Base-by-base conservation (phyloP, 2,113 vertebrate genomes). In the Mohoua ochrocephala region DNA sequence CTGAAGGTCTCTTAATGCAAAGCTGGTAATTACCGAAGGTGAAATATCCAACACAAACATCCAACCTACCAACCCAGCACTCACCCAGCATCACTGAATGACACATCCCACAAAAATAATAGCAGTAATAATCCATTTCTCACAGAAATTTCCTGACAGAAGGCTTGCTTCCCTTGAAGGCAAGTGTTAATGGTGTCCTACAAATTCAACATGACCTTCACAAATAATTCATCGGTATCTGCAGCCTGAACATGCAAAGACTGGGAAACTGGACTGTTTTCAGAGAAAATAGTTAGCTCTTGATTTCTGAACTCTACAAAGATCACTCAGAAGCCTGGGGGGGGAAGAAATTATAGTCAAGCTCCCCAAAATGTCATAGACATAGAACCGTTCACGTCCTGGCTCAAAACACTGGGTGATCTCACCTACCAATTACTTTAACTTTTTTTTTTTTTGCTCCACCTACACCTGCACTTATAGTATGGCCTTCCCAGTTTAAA, bases 121-220 rank as follows among this genome's bases (percentile, higher is more conserved):
- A 87, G 52, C 69, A 69, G 81, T 87, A 89, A 91, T 84, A 86
- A 90, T 13, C 61, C 26, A 84, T 92, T 94, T 93, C 85, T 87
- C 77, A 93, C 91, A 73, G 37, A 92, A 65, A 92, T 87, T 81
- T 93, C 27, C 41, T 39, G 67, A 91, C 85, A 87, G 63, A 87
- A 91, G 33, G 19, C 42, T 88, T 90, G n/a, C 79, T 87, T 92
- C n/a, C 85, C 88, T 87, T 71, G 60, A 49, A 95, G 83, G 71
- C n/a, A 93, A 77, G 60, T 45, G 23, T 14, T 77, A 90, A 77
- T 78, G 63, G 10, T 89, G 68, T 90, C 91, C 86, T 75, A 77
- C 68, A 88, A 90, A 87, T 80, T 60, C 79, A 92, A 59, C 73
- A 24, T 30, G 85, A 91, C 79, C 85, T 92, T 92, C 83, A 94